Percentiles rank a stretch among this genome's conserved stretches.
Conservation (phyloP, 2,888 invertebrate species). For the Cremastobaeus sp. region DNA sequence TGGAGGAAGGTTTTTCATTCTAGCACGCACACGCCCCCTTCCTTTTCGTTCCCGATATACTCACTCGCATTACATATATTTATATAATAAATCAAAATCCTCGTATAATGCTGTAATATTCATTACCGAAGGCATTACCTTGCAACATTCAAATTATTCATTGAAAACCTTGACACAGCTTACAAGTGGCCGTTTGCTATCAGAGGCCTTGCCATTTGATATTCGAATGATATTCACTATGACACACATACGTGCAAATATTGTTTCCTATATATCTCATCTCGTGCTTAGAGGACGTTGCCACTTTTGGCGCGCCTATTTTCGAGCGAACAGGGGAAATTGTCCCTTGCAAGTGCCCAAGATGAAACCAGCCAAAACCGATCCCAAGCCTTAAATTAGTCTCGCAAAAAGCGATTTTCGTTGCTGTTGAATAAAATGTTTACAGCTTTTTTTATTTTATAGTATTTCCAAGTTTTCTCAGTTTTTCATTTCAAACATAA, state of each 20-base stretch:
- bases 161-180: slow-evolving; percentile 56
- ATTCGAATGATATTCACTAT: slow-evolving; percentile 51
- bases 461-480: too few relatives aligned
- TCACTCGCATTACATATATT: slow-evolving; percentile 22
- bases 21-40: background rate
- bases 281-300: slow-evolving; percentile 30
- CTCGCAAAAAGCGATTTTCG: too few relatives aligned
- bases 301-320: too few relatives aligned
- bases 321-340: too few relatives aligned
- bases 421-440: too few relatives aligned
- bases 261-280: slow-evolving; percentile 43
- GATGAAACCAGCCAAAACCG: too few relatives aligned
- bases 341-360: too few relatives aligned
- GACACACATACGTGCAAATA: slow-evolving; percentile 32
- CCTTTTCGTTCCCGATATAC: slow-evolving; percentile 6
- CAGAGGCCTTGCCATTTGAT: slow-evolving; percentile 56
- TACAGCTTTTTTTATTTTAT: too few relatives aligned
- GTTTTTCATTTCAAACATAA: too few relatives aligned
- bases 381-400: too few relatives aligned
- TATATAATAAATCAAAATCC: slow-evolving; percentile 44
- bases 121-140: slow-evolving; percentile 34
- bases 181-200: slow-evolving; percentile 40
- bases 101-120: slow-evolving; percentile 17
- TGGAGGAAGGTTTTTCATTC: slow-evolving; percentile 13
- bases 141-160: slow-evolving; percentile 56